Evolutionary conservation across 30 jellyfish, hydroid and myxozoan species (phyloP).

Genomic region (Aurelia aurita complex sp. Pacific): DNA sequence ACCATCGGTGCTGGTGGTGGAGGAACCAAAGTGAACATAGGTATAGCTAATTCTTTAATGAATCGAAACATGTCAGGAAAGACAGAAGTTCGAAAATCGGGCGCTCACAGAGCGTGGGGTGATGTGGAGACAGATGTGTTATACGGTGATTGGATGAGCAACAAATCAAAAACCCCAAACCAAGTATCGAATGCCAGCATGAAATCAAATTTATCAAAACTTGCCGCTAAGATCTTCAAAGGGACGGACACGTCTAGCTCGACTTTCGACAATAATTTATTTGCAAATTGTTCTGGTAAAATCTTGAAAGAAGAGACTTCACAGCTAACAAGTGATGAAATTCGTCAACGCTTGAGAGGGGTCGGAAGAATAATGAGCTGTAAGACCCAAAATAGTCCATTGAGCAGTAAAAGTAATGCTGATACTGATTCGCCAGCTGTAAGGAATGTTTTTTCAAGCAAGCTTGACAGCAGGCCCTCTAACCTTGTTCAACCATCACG

Average conservation of each 20-base stretch:
- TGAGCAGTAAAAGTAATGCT: too few species aligned
- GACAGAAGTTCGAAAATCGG: too few species aligned
- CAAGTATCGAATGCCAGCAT: neutral
- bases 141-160: constrained; percentile 6
- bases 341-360: neutral
- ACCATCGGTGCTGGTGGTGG: too few species aligned
- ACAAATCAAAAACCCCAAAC: neutral
- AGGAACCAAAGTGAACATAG: too few species aligned
- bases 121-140: neutral
- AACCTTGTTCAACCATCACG: too few species aligned
- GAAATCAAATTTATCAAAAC: neutral
- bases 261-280: neutral
- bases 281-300: neutral
- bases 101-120: neutral
- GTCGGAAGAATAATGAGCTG: too few species aligned
- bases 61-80: too few species aligned
- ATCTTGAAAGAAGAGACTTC: neutral
- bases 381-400: too few species aligned
- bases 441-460: too few species aligned
- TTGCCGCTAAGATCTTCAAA: neutral
- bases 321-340: constrained; percentile 1
- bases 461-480: too few species aligned
- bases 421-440: too few species aligned
- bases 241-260: neutral
- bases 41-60: too few species aligned